Evolutionary conservation across 2,113 vertebrate genomes (phyloP).

Genomic region (Tapirus terrestris): DNA sequence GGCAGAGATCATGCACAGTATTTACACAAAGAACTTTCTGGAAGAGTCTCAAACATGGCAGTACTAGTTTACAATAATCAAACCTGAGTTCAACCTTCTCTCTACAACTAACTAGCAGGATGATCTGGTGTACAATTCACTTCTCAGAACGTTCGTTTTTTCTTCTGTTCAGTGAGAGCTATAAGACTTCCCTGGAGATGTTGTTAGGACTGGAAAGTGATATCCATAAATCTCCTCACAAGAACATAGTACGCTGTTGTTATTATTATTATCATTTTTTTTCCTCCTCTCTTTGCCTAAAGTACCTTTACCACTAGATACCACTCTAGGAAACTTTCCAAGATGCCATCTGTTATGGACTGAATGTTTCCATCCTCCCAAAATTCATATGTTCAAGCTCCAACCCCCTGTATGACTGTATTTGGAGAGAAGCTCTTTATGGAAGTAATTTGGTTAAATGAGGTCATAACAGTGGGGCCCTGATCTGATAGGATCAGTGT

Average conservation of each 20-base stretch:
- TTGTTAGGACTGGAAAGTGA: background rate
- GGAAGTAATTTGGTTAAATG: background rate
- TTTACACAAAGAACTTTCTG: background rate
- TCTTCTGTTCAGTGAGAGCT: background rate
- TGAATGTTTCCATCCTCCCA: too few relatives aligned
- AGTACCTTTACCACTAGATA: background rate
- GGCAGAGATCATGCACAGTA: too few relatives aligned
- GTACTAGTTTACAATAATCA: background rate
- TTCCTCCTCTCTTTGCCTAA: background rate
- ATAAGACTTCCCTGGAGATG: accelerated
- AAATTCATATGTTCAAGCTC: background rate
- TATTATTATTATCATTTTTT: background rate
- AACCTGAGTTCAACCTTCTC: background rate
- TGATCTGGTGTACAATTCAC: background rate
- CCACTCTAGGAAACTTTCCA: background rate
- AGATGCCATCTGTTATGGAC: background rate
- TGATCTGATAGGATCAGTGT: background rate
- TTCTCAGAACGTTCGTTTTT: background rate
- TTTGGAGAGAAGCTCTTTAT: background rate
- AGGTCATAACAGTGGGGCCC: background rate
- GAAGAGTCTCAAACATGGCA: accelerated
- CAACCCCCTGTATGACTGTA: background rate
- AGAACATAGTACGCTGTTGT: background rate
- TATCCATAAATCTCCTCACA: background rate
- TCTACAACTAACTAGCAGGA: background rate